Evolutionary conservation across 2,113 vertebrate species (phyloP), one percentile per base, ranked within the genome.

Genomic region (Prochilodus magdalenae): DNA sequence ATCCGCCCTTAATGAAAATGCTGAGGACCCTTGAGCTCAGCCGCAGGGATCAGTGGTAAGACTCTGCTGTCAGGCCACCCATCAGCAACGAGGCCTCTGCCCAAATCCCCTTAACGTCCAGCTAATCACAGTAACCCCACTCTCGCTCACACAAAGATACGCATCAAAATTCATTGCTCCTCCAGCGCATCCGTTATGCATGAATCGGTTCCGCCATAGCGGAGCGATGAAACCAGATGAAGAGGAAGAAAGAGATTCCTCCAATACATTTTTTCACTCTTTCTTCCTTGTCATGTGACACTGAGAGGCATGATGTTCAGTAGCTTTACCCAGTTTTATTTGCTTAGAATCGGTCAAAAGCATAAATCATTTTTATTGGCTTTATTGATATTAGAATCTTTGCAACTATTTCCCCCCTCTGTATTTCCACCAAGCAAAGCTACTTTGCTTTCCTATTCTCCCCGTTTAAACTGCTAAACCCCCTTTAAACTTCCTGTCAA

Each of bases 1-100:
- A 96, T 97, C 96, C 96, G 89, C 94, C 97, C 96, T 98, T 99
- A 98, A 99, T 98, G 97, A 99, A 98, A 98, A 97, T 90, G 93
- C 96, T 72, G 94, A 95, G 92, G 94, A 94, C 94, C 95, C 94
- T 94, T 94, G 96, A 95, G 94, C 95, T 96, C 96, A 95, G 94
- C 94, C 84, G 94, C 92, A 95, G 95, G 96, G 95, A 97, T 96
- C 95, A 94, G 94, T 94, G 84, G 77, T 76, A 95, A 91, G 90
- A 90, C 91, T 70, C 79, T 84, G 65, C 94, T 95, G 93, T 93
- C 89, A 89, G 94, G 93, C 93, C 93, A 92, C 94, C 95, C 93
- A 89, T 92, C 93, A 94, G 92, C 93, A 94, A 91, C 90, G 91
- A 91, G 94, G 94, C 92, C 94, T 94, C 91, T 92, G 89, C 86